These are phyloP conservation scores for Yponomeuta malinellus DNA, from an alignment of 2,888 invertebrate genomes.

Conservation along the genomic window DNA sequence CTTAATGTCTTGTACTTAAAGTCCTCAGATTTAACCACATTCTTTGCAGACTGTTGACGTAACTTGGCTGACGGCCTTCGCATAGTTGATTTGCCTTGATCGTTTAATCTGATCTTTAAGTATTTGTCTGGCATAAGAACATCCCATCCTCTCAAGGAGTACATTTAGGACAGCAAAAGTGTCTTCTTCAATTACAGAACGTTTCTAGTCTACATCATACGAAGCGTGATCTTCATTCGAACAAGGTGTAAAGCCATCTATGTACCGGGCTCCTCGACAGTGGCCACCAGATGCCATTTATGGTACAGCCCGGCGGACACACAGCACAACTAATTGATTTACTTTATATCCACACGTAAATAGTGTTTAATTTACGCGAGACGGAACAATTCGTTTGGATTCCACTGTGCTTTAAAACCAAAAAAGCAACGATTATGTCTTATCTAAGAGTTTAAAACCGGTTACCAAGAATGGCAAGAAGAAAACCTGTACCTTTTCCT, in stretches of 20 bases:
- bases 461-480: not conserved
- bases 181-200: not conserved
- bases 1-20: constrained; percentile 5
- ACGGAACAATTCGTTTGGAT: not conserved
- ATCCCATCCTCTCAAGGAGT: not conserved
- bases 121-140: not conserved
- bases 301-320: constrained; percentile 36
- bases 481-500: constrained; percentile 6
- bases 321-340: constrained; percentile 47
- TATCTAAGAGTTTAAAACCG: not conserved
- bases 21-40: not conserved
- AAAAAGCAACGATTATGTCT: not conserved
- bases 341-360: constrained; percentile 19
- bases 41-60: not conserved
- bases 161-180: not conserved
- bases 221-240: constrained; percentile 20
- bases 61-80: not conserved
- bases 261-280: constrained; percentile 44
- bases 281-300: constrained; percentile 43
- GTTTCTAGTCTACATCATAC: not conserved
- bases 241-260: constrained; percentile 33
- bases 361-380: not conserved
- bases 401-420: not conserved
- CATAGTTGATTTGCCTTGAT: not conserved
- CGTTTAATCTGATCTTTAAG: too few relatives aligned